A percentile compares a stretch with the other conserved stretches of the same genome.
Conservation (phyloP, 2,888 invertebrate species). For the Darwinula stevensoni region DNA sequence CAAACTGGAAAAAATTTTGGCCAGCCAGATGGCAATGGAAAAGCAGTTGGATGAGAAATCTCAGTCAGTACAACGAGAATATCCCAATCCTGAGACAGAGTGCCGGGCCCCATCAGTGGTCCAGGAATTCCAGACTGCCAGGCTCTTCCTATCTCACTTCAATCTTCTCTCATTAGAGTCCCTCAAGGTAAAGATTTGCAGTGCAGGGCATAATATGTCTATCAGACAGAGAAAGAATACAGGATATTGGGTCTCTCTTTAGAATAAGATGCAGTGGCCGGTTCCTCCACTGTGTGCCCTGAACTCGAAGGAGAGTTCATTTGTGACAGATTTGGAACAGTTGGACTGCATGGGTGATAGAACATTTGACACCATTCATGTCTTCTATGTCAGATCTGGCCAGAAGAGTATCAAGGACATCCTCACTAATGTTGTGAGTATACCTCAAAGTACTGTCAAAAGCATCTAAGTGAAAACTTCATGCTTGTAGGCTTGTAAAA, state of each 20-base stretch:
- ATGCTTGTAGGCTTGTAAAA: too few relatives aligned
- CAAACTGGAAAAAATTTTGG: conserved; percentile 32
- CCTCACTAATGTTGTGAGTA: conserved; percentile 37
- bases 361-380: conserved; percentile 66
- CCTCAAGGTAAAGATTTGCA: conserved; percentile 18
- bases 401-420: conserved; percentile 49
- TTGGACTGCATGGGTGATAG: conserved; percentile 63
- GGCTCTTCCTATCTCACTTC: conserved; percentile 80
- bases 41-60: too few relatives aligned
- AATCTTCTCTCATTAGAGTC: conserved; percentile 41
- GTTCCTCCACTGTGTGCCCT: conserved; percentile 35
- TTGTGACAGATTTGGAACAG: conserved; percentile 42
- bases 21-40: conserved; percentile 12
- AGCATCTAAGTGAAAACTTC: not conserved
- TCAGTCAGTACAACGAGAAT: too few relatives aligned
- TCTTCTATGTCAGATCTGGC: conserved; percentile 71
- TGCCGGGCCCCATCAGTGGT: conserved; percentile 48
- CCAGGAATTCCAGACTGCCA: conserved; percentile 78
- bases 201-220: not conserved
- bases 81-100: conserved; percentile 25
- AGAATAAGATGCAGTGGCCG: too few relatives aligned
- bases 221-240: too few relatives aligned
- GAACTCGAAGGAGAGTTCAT: conserved; percentile 34
- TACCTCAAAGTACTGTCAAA: too few relatives aligned
- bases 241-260: too few relatives aligned